Evolutionary conservation across 2,113 vertebrate species (phyloP).

Genomic region (Romanogobio albipinnatus): DNA sequence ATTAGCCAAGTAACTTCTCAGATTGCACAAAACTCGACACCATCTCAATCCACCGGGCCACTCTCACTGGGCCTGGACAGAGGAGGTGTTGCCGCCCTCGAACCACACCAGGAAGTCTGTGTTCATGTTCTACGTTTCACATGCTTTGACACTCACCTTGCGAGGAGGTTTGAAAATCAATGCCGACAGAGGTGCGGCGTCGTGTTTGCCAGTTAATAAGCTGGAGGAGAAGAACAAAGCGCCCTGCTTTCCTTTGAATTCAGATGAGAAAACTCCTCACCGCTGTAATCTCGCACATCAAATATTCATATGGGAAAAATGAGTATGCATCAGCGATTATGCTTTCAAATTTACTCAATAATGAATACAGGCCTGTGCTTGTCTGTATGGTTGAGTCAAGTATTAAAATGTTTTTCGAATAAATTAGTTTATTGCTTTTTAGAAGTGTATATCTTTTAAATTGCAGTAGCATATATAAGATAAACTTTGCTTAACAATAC

Average conservation of each 20-base stretch:
- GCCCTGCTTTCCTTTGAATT: constrained; percentile 50
- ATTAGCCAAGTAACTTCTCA: constrained; percentile 38
- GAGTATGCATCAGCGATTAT: constrained; percentile 53
- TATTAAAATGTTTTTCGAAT: constrained; percentile 3
- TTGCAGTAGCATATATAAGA: neutral
- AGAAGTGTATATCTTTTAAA: neutral
- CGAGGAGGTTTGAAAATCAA: constrained; percentile 51
- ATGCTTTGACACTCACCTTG: constrained; percentile 20
- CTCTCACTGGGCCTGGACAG: constrained; percentile 27
- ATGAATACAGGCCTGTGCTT: constrained; percentile 20
- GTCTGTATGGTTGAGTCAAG: constrained; percentile 26
- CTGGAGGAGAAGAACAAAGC: constrained; percentile 54
- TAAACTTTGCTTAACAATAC: neutral
- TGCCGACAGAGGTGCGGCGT: constrained; percentile 44
- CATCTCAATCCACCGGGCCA: neutral
- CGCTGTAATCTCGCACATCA: constrained; percentile 59
- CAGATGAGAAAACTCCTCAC: constrained; percentile 53
- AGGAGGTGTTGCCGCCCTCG: neutral
- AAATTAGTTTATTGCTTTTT: neutral
- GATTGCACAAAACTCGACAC: constrained; percentile 38
- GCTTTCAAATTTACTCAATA: constrained; percentile 46
- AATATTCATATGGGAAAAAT: constrained; percentile 68
- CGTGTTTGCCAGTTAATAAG: constrained; percentile 59
- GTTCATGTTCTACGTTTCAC: constrained; percentile 8
- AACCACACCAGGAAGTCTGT: neutral